Percentiles rank a stretch among this genome's conserved stretches.
Conservation (phyloP, 92 coral and sea anemone species). For the Blastomussa wellsi region DNA sequence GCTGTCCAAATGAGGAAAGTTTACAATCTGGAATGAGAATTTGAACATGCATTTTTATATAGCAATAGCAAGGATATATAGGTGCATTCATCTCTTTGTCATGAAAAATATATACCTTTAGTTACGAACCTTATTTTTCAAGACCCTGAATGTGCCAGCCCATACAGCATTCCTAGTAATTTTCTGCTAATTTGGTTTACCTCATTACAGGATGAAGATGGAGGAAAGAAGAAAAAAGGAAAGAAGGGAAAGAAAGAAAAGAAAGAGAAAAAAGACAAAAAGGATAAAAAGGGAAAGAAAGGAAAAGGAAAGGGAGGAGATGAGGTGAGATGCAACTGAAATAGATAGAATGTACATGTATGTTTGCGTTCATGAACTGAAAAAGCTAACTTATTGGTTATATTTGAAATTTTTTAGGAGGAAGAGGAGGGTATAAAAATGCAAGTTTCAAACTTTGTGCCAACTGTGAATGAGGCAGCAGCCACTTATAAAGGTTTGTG, state of each 20-base stretch:
- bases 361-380: not conserved
- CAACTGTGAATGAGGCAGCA: slow-evolving; percentile 92
- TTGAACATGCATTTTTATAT: too few species aligned
- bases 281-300: slow-evolving; percentile 72
- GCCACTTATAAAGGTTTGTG: slow-evolving; percentile 80
- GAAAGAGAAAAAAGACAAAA: slow-evolving; percentile 82
- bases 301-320: slow-evolving; percentile 86
- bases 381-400: not conserved
- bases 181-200: not conserved
- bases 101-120: too few species aligned
- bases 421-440: slow-evolving; percentile 97
- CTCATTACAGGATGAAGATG: slow-evolving; percentile 80
- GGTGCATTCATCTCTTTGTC: too few species aligned
- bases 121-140: too few species aligned
- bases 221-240: slow-evolving; percentile 88
- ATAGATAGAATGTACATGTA: not conserved
- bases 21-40: too few species aligned
- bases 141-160: too few species aligned
- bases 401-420: slow-evolving; percentile 52
- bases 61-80: too few species aligned
- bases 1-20: too few species aligned
- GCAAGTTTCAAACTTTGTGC: slow-evolving; percentile 90
- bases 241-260: slow-evolving; percentile 89
- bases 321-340: slow-evolving; percentile 56
- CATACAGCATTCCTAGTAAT: not conserved